Base-by-base conservation (phyloP, 2,797 vertebrate species). In the Sphenopsis melanotis region DNA sequence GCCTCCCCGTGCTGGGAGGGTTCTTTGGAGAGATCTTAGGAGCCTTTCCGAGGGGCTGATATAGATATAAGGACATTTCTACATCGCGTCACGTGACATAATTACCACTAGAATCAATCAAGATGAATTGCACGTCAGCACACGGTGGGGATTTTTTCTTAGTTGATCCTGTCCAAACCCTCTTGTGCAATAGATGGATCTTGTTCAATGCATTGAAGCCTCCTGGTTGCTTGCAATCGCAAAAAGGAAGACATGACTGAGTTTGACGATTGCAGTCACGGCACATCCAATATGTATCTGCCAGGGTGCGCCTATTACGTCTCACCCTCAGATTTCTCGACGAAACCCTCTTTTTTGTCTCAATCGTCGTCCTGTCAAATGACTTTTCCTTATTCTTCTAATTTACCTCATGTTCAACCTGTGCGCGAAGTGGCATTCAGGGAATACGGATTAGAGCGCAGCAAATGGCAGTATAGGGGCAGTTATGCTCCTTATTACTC, bases 41-140 rank as follows among this genome's bases (percentile, higher is more conserved):
- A 91, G 95, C 93, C 97, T 96, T 98, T 98, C 98, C 98, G 98
- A 98, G 99, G 98, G 98, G 98, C 98, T 98, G 98, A 99, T 99
- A 99, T 98, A 99, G 99, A 99, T 99, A 98, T 99, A 99, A 99
- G 99, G 99, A 99, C 99, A 99, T 99, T 98, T 98, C 98, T 99
- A 98, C 98, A 98, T 98, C 97, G 98, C 98, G 99, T 99, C 99
- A 99, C 99, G 99, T 99, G 99, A 99, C 99, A 98, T 98, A 99
- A 99, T 99, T 99, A 99, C 99, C 99, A 98, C 99, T 98, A 98
- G 99, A 99, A 99, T 99, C 99, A 99, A 99, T 99, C 99, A 99
- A 99, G 99, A 99, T 99, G 99, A 99, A 99, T 99, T 99, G 99
- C 99, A 99, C 99, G 99, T 99, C 99, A 99, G 99, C 99, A 98